A percentile compares a stretch with the other conserved stretches of the same genome.
These are phyloP conservation scores for Strix uralensis DNA, from an alignment of 2,113 vertebrate species.

Conservation along the genomic window DNA sequence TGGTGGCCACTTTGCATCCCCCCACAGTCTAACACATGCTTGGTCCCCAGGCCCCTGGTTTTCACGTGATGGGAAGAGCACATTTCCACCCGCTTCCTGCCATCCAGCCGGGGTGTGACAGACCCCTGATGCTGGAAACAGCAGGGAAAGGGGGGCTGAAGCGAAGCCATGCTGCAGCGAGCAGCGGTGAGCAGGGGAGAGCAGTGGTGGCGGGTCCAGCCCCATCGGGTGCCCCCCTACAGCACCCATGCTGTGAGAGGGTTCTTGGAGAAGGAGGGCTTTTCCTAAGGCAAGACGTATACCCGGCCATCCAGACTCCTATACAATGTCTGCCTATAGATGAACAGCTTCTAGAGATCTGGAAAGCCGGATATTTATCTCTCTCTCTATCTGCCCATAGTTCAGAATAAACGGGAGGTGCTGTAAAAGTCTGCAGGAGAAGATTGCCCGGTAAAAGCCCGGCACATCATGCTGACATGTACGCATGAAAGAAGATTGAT, in stretches of 20 bases:
- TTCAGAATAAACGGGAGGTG: neutral
- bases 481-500: neutral
- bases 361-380: neutral
- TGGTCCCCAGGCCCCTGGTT: neutral
- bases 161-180: neutral
- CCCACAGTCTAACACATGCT: fast-evolving
- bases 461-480: neutral
- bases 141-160: neutral
- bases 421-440: neutral
- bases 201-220: fast-evolving
- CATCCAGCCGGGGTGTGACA: neutral
- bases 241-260: neutral
- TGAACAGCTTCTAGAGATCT: neutral
- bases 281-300: neutral
- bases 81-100: neutral
- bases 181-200: neutral
- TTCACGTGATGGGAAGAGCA: neutral
- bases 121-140: fast-evolving
- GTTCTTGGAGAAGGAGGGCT: neutral
- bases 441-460: neutral
- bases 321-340: neutral
- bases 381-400: neutral
- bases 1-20: neutral
- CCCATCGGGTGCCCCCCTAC: neutral
- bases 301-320: neutral